Conservation (phyloP, 1,140 invertebrate genomes). For the Olivierus martensii region DNA sequence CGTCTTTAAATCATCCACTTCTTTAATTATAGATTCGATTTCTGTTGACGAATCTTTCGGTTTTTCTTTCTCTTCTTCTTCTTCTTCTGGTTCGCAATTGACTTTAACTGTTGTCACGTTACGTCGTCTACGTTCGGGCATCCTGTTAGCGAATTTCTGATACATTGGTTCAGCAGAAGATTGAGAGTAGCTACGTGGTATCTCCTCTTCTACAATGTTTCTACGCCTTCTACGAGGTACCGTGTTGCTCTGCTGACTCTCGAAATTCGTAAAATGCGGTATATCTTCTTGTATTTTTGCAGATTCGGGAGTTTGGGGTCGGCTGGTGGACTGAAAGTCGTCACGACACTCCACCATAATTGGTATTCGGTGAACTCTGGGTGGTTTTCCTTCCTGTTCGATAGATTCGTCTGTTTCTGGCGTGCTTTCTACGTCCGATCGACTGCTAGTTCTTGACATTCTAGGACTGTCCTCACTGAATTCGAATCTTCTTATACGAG, state of each 20-base stretch:
- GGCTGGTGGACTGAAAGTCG: slow-evolving; percentile 19
- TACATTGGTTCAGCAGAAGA: background rate
- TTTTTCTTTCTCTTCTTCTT: slow-evolving; percentile 3
- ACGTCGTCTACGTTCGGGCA: slow-evolving; percentile 16
- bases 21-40: slow-evolving; percentile 62
- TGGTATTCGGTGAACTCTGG: slow-evolving; percentile 57
- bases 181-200: background rate
- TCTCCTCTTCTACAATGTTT: slow-evolving; percentile 13
- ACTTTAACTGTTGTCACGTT: slow-evolving; percentile 24
- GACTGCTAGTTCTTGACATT: no score
- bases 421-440: no score
- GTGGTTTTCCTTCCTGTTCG: background rate
- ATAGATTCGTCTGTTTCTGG: background rate
- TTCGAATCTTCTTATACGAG: no score
- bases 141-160: background rate
- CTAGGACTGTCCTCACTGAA: no score
- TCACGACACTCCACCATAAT: slow-evolving; percentile 73
- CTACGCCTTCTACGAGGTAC: background rate
- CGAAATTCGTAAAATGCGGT: background rate
- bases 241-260: background rate
- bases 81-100: background rate
- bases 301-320: slow-evolving; percentile 37
- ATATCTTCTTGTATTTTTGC: background rate
- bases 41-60: slow-evolving; percentile 39
- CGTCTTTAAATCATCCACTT: slow-evolving; percentile 57